Evolutionary conservation across 2,797 vertebrate species (phyloP), one percentile per base, ranked within the genome.

Genomic region (Cryptoprocta ferox): DNA sequence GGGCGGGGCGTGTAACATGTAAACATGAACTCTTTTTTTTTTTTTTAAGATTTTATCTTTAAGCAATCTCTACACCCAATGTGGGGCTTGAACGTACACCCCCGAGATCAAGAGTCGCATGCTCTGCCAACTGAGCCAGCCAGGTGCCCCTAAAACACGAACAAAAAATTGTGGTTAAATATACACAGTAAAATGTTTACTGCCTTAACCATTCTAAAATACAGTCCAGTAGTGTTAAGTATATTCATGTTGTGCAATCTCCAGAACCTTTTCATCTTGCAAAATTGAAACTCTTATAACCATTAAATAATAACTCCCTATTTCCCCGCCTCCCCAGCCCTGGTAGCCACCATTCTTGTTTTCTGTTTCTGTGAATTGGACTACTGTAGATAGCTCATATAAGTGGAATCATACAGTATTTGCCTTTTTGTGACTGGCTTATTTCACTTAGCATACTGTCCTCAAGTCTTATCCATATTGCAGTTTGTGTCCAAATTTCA

Each of bases 371-470:
- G 9, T 30, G 42, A 91, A 80, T 65, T 81, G 56, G 16, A 68
- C 21, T 73, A 56, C 5, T 32, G 32, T 61, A 28, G 56, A 16
- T 83, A 79, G 28, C 56, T 89, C 39, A 66, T 61, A 10, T 73
- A 92, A 80, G 65, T 87, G 32, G 63, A 82, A 71, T 65, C 4
- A 56, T 87, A 45, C 32, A 79, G 21, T 75, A 35, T 82, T 96
- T 92, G 75, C 50, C 78, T 78, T 90, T 75, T 85, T 82, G 61
- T 78, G 81, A 71, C 61, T 84, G 83, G 71, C 24, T 89, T 78
- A 84, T 91, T 88, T 70, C 39, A 30, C 21, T 81, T 89, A 30
- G 39, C 13, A n/a, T 78, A 21, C 16, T 79, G 6, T 83, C 76
- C n/a, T 95, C 45, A 61, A 66, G 45, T 9, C 70, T 80, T 50